Percentiles rank a stretch among this genome's conserved stretches.
These are phyloP conservation scores for Ostrea edulis DNA, from an alignment of 1,140 invertebrate genomes.

Conservation along the genomic window DNA sequence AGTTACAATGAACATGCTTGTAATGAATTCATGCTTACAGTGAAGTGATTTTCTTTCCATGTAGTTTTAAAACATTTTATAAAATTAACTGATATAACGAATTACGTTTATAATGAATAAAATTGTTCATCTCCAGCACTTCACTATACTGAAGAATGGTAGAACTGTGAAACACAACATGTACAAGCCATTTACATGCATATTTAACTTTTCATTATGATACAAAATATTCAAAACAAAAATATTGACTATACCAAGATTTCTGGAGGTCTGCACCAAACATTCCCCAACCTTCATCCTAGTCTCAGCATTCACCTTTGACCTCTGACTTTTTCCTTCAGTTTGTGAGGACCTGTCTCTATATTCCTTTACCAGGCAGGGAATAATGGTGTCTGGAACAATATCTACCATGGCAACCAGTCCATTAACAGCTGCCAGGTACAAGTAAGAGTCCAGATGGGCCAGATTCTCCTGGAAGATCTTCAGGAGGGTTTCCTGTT, in stretches of 20 bases:
- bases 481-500: conserved; percentile 85
- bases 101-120: too few relatives aligned
- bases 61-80: background rate
- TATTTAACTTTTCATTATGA: too few relatives aligned
- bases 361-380: conserved; percentile 84
- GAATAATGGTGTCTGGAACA: conserved; percentile 86
- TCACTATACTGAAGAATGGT: too few relatives aligned
- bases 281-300: conserved; percentile 91
- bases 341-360: conserved; percentile 69
- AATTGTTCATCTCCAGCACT: too few relatives aligned
- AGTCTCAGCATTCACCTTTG: conserved; percentile 79
- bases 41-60: too few relatives aligned
- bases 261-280: conserved; percentile 86
- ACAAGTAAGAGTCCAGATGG: conserved; percentile 91
- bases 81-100: too few relatives aligned
- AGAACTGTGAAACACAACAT: too few relatives aligned
- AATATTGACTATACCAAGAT: conserved; percentile 83
- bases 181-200: too few relatives aligned
- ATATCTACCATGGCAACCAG: conserved; percentile 84
- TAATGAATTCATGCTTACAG: too few relatives aligned
- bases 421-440: conserved; percentile 88
- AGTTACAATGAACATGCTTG: too few relatives aligned
- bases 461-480: conserved; percentile 85
- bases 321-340: background rate
- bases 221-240: too few relatives aligned